Evolutionary conservation across 2,113 vertebrate species (phyloP), one percentile per base, ranked within the genome.

Genomic region (Phalacrocorax aristotelis): DNA sequence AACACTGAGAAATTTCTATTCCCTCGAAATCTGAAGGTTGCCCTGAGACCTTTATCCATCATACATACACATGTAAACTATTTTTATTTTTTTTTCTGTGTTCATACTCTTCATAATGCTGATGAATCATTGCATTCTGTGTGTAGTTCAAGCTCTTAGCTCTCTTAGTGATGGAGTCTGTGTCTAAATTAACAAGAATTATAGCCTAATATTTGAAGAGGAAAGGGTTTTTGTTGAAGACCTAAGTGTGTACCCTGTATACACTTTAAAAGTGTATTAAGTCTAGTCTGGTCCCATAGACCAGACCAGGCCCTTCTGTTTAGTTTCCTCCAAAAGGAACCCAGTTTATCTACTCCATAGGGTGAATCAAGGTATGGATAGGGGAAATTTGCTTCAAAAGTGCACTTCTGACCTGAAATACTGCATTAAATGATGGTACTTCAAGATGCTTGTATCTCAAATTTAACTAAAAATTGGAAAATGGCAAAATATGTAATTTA

Each of bases 1-100:
- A 61, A 16, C 3, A 8, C 6, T 57, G 61, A 64, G n/a, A 74
- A 91, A 78, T 75, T 34, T 78, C 20, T 70, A 0, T 82, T 84
- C 21, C 18, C 14, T 70, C 70, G 20, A 27, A 87, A 54, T 3
- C 6, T 49, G 18, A 49, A 70, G 46, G 4, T 15, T 66, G 36
- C 61, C 42, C 51, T 57, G 26, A 42, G 15, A 36, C 3, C 4
- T 83, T 87, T 52, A 51, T 61, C 32, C 17, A 22, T 81, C 13
- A 38, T 32, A n/a, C 0, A 4, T 32, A 69, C 27, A 77, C 30
- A 6, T 2, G 1, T 6, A 51, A 34, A 38, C 3, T 17, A 30
- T 42, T 80, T 83, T 69, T 51, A 13, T 38, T 38, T 38, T 74
- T 70, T 3, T 16, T 51, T 51, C 4, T 40, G 3, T 36, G 15